These are phyloP conservation scores for Micropterix aruncella DNA, from an alignment of 2,888 invertebrate species.

Conservation along the genomic window DNA sequence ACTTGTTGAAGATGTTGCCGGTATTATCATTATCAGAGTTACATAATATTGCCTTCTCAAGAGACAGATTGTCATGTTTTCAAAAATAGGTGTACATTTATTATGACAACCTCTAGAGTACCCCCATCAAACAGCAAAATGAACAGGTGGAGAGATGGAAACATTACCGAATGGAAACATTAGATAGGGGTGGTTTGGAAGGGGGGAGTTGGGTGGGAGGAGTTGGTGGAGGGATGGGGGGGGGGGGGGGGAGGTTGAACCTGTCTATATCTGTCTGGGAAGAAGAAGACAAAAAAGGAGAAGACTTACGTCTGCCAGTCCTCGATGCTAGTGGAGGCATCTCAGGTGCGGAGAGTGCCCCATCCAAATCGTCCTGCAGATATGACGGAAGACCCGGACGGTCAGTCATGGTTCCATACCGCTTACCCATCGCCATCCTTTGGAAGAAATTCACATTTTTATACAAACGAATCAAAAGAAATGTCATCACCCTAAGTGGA, in stretches of 20 bases:
- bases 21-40: too few species aligned
- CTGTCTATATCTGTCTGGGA: too few species aligned
- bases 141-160: background rate
- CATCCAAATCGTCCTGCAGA: conserved; percentile 62
- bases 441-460: conserved; percentile 8
- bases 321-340: conserved; percentile 32
- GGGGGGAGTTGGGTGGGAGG: conserved; percentile 15
- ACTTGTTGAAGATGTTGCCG: too few species aligned
- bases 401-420: conserved; percentile 31
- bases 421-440: conserved; percentile 30
- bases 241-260: too few species aligned
- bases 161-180: background rate
- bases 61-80: too few species aligned
- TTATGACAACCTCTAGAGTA: too few species aligned
- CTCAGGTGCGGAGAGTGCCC: conserved; percentile 69
- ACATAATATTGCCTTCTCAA: too few species aligned
- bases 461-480: too few species aligned
- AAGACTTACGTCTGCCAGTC: background rate
- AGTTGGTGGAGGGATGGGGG: conserved; percentile 11
- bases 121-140: too few species aligned
- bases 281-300: too few species aligned
- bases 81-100: too few species aligned
- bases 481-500: too few species aligned
- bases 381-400: conserved; percentile 38
- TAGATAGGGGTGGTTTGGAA: conserved; percentile 12